Percentiles rank a stretch among this genome's conserved stretches.
Evolutionary conservation across 2,797 vertebrate species (phyloP).

Genomic region (Epinephelus malabaricus): DNA sequence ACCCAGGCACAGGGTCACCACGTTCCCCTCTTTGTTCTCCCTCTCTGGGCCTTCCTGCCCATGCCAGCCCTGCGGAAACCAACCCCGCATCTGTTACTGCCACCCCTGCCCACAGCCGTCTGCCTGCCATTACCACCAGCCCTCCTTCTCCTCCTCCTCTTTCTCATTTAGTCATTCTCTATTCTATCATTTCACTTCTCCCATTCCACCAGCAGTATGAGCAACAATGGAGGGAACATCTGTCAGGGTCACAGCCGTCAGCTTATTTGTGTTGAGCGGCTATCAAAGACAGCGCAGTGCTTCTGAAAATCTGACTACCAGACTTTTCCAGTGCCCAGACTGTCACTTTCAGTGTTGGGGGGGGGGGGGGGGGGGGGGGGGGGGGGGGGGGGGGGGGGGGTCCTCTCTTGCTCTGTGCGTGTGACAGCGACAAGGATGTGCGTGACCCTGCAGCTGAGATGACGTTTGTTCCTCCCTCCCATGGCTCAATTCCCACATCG

Average conservation of each 20-base stretch:
- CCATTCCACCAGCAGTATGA: conserved; percentile 24
- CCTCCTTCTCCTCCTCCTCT: conserved; percentile 30
- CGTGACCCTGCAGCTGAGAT: conserved; percentile 71
- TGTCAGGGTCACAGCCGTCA: conserved; percentile 12
- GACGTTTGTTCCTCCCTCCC: conserved; percentile 58
- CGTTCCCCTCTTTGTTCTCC: conserved; percentile 84
- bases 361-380: not conserved
- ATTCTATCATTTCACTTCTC: conserved; percentile 47
- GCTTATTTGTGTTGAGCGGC: conserved; percentile 60
- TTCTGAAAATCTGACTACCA: conserved; percentile 44
- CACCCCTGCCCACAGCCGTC: conserved; percentile 57
- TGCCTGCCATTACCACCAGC: conserved; percentile 31
- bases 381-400: not conserved
- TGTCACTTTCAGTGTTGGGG: not conserved
- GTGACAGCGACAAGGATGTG: conserved; percentile 75
- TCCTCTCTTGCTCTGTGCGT: conserved; percentile 50
- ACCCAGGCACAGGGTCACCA: conserved; percentile 78
- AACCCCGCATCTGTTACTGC: conserved; percentile 78
- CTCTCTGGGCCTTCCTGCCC: conserved; percentile 81
- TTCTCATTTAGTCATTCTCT: conserved; percentile 27
- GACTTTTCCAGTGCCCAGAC: conserved; percentile 22
- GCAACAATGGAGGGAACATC: conserved; percentile 72
- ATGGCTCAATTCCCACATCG: conserved; percentile 56
- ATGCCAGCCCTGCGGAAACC: conserved; percentile 83
- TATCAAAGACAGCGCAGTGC: conserved; percentile 32